Percentiles rank a stretch among this genome's conserved stretches.
Evolutionary conservation across 1,140 invertebrate species (phyloP).

Genomic region (Chionoecetes opilio): DNA sequence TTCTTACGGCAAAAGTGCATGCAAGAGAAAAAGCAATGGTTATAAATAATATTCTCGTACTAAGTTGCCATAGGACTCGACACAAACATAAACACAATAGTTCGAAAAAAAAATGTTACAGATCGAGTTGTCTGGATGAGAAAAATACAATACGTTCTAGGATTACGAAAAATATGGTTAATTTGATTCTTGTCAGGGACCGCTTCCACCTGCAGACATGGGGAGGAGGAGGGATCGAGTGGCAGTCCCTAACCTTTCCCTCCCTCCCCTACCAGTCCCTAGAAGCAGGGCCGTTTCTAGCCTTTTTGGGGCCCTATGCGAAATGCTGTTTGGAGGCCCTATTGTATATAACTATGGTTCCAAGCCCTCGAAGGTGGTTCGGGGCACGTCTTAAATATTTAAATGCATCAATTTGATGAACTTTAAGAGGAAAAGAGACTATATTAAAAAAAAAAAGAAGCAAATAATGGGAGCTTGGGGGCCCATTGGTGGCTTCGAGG

Average conservation of each 20-base stretch:
- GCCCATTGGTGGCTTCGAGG: no score
- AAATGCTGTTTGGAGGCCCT: no score
- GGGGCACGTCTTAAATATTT: no score
- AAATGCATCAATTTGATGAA: no score
- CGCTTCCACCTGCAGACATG: background rate
- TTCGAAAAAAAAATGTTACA: background rate
- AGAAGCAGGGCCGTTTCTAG: background rate
- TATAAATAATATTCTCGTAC: background rate
- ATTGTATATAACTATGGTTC: no score
- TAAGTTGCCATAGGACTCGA: background rate
- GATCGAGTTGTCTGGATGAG: background rate
- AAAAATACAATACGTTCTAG: constrained; percentile 27
- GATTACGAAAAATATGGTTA: constrained; percentile 30
- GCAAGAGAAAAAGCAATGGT: background rate
- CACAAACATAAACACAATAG: background rate
- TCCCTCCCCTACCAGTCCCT: background rate
- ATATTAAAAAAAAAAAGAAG: no score
- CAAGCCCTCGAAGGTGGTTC: no score
- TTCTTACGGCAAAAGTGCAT: background rate
- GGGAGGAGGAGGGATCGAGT: background rate
- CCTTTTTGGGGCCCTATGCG: no score
- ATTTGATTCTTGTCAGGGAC: background rate
- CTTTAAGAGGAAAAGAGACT: no score
- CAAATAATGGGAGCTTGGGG: no score
- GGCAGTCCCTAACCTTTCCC: background rate